These are phyloP conservation scores for Hybognathus amarus DNA, from an alignment of 2,797 vertebrate genomes.

Conservation along the genomic window DNA sequence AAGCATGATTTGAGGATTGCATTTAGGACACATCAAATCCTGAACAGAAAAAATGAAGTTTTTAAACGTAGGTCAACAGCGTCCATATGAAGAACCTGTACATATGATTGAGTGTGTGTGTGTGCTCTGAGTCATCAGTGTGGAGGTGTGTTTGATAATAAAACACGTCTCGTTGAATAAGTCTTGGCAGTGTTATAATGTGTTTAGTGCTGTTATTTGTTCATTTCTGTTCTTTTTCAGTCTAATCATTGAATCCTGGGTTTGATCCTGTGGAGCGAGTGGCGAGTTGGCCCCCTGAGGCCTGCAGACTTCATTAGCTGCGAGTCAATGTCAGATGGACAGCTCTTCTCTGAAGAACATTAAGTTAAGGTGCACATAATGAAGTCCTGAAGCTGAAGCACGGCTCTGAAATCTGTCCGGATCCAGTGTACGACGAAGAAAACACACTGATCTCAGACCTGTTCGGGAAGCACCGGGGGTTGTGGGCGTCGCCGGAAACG, in stretches of 20 bases:
- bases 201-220: background rate
- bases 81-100: background rate
- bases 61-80: background rate
- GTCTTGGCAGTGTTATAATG: background rate
- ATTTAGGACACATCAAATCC: background rate
- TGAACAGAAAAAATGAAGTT: background rate
- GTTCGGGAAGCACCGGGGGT: conserved; percentile 7
- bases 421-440: conserved; percentile 8
- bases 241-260: background rate
- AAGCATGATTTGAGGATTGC: background rate
- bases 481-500: background rate
- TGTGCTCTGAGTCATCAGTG: background rate
- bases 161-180: background rate
- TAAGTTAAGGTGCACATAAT: conserved; percentile 19
- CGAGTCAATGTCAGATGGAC: conserved; percentile 11
- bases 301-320: conserved; percentile 11
- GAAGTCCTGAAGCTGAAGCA: conserved; percentile 36
- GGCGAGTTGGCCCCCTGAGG: background rate
- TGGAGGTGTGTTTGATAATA: background rate
- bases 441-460: conserved; percentile 8
- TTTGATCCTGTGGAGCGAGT: background rate
- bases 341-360: background rate
- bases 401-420: conserved; percentile 49
- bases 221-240: conserved; percentile 5
- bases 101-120: background rate